Evolutionary conservation across 2,797 vertebrate genomes (phyloP), one percentile per base, ranked within the genome.

Genomic region (Rhinella marina): DNA sequence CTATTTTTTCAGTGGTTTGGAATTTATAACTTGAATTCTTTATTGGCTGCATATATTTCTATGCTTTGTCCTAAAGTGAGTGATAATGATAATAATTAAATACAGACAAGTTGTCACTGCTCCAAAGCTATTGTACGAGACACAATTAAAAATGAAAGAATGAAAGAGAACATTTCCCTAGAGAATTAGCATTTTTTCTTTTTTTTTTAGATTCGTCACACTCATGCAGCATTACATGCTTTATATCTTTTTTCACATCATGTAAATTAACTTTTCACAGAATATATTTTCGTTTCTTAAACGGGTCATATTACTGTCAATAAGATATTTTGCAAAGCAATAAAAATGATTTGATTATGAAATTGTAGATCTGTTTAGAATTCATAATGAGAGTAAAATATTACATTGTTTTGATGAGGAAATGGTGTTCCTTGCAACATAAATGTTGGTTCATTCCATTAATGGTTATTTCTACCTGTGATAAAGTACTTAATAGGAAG

Each of bases 21-120:
- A 70, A 23, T 62, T 25, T 64, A 64, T 13, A 64, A 41, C 29
- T 41, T 41, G 7, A 72, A 41, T 72, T 32, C 29, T 32, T 7
- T 16, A 41, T 72, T 72, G 14, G 14, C 66, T 27, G 16, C 19
- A 16, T 72, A 32, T 17, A 72, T 72, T 32, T 72, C 68, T 72
- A 32, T 19, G 68, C 16, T 21, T 73, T 48, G 32, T 48, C 19
- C 29, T 41, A 73, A 48, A 73, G 41, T 73, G 48, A 41, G 32
- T 17, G 70, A 73, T 73, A 73, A 48, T 73, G 29, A 73, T 73
- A 73, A 73, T 23, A 21, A 73, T 73, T 23, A 73, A 73, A 73
- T 73, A 73, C 29, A 73, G 70, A 41, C 32, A 73, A 48, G 17
- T 21, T 21, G 41, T 73, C 70, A 73, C 8, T 21, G 32, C 32